Conservation (phyloP, 1,140 invertebrate species). For the Holcopasites calliopsidis region DNA sequence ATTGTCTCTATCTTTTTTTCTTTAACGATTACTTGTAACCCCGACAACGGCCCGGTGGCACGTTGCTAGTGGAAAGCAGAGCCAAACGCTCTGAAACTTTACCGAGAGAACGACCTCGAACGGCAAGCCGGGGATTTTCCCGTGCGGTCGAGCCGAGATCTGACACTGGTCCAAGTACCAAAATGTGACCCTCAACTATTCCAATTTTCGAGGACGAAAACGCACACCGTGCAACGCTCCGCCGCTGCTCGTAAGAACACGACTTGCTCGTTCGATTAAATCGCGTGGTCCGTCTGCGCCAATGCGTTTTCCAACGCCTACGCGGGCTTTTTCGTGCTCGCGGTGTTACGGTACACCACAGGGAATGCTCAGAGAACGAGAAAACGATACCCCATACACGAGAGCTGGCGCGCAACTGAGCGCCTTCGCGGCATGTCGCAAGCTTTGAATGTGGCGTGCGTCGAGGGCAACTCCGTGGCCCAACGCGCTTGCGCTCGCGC, state of each 20-base stretch:
- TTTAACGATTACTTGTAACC: not conserved
- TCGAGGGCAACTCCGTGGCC: conserved; percentile 39
- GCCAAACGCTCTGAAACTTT: conserved; percentile 9
- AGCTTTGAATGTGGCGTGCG: conserved; percentile 77
- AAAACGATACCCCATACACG: conserved; percentile 60
- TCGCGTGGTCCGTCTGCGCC: conserved; percentile 22
- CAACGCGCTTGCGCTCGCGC: conserved; percentile 57
- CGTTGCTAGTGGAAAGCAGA: conserved; percentile 1
- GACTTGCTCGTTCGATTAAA: not conserved
- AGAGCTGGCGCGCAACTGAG: conserved; percentile 78
- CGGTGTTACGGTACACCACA: conserved; percentile 40
- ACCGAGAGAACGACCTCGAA: conserved; percentile 29
- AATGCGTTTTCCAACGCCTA: conserved; percentile 41
- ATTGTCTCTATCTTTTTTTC: not conserved
- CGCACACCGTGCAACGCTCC: not conserved
- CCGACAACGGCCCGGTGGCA: not conserved
- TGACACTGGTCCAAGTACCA: conserved; percentile 62
- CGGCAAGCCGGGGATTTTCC: conserved; percentile 34
- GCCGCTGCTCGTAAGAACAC: not conserved
- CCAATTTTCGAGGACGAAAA: conserved; percentile 48
- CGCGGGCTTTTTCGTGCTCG: conserved; percentile 44
- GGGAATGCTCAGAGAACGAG: not conserved
- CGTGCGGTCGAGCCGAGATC: conserved; percentile 26
- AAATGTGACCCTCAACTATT: conserved; percentile 45
- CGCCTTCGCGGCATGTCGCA: conserved; percentile 74